These are phyloP conservation scores for Phylloscopus trochiloides DNA, from an alignment of 2,113 vertebrate genomes.

Conservation along the genomic window DNA sequence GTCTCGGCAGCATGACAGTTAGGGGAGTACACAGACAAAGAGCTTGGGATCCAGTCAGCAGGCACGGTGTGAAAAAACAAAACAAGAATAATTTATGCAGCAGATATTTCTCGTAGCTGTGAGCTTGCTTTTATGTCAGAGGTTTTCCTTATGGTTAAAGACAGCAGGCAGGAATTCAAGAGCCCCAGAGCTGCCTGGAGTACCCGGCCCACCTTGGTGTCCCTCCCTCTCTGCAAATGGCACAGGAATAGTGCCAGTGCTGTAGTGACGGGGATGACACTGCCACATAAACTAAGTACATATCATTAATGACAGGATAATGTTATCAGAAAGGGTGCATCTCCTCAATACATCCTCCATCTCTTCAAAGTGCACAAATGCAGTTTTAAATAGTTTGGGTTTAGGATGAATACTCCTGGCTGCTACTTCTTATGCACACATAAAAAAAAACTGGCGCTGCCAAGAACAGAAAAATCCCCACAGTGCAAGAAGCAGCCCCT, in stretches of 20 bases:
- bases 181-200: neutral
- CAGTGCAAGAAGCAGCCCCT: neutral
- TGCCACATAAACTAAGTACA: neutral
- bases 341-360: neutral
- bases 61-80: neutral
- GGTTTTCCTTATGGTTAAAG: neutral
- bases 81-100: neutral
- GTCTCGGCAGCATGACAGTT: neutral
- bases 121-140: neutral
- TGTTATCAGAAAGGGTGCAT: neutral
- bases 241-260: neutral
- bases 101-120: neutral
- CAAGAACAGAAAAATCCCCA: neutral
- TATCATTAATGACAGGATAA: neutral
- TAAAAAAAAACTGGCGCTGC: too few relatives aligned
- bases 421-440: neutral
- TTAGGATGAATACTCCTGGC: neutral
- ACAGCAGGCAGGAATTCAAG: neutral
- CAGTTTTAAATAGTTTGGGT: neutral
- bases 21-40: neutral
- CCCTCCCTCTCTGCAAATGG: neutral
- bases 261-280: neutral
- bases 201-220: fast-evolving
- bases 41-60: neutral
- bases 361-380: neutral